Conservation (phyloP, 1,140 invertebrate species). For the Drosophila suzukii region DNA sequence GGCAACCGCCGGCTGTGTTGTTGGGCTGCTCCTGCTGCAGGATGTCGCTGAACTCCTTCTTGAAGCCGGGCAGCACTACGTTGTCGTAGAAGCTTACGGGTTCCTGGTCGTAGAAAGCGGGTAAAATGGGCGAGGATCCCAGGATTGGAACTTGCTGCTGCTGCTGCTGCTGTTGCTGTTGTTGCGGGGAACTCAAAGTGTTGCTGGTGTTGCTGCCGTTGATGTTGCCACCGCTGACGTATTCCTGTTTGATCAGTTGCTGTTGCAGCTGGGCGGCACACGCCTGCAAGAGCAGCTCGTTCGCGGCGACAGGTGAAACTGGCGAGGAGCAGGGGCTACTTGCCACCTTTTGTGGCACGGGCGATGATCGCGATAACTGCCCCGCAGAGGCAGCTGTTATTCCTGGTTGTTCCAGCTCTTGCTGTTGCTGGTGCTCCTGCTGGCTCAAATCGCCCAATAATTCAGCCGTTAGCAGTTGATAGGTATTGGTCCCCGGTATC, state of each 20-base stretch:
- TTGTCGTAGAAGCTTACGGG: constrained; percentile 71
- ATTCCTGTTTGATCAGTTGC: constrained; percentile 81
- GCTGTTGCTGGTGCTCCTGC: background rate
- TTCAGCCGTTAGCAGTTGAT: constrained; percentile 84
- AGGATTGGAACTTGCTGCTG: constrained; percentile 46
- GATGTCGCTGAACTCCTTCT: constrained; percentile 81
- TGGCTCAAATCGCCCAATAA: constrained; percentile 76
- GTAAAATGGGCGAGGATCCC: constrained; percentile 52
- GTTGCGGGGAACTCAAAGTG: constrained; percentile 12
- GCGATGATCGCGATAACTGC: constrained; percentile 60
- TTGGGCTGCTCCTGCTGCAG: constrained; percentile 71
- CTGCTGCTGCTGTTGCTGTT: constrained; percentile 24
- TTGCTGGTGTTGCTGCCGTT: constrained; percentile 25
- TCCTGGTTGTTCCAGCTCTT: constrained; percentile 28
- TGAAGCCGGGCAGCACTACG: constrained; percentile 71
- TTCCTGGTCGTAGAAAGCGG: constrained; percentile 73
- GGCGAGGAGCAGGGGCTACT: constrained; percentile 49
- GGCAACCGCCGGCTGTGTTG: constrained; percentile 44
- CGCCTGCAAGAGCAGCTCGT: constrained; percentile 75
- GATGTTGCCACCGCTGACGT: constrained; percentile 45
- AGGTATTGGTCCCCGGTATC: constrained; percentile 84
- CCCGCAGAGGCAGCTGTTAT: constrained; percentile 65
- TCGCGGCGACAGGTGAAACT: constrained; percentile 74
- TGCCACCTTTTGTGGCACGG: constrained; percentile 68
- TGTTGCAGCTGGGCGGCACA: constrained; percentile 68